Evolutionary conservation across 2,797 vertebrate genomes (phyloP).

Genomic region (Gymnoscopelus braueri): DNA sequence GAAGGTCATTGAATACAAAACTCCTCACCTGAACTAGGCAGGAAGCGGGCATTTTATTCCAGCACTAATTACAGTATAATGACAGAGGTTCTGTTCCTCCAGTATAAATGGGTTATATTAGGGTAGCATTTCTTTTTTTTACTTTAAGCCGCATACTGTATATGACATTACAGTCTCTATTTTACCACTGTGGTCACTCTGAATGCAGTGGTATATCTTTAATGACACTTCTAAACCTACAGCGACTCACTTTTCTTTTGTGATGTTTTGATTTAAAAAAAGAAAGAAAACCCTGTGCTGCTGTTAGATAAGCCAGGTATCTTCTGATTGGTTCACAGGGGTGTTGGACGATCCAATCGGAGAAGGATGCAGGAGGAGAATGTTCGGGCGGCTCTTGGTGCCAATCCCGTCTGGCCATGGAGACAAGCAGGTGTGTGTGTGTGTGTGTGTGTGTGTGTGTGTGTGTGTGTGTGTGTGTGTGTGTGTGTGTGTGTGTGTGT

Average conservation of each 20-base stretch:
- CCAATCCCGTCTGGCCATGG: slow-evolving; percentile 56
- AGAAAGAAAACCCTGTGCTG: not conserved
- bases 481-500: slow-evolving; percentile 3
- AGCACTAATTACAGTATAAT: no score
- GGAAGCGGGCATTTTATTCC: no score
- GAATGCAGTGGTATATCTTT: no score
- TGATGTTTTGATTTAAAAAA: not conserved
- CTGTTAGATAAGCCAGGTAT: not conserved
- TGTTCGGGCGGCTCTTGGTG: slow-evolving; percentile 40
- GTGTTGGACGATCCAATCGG: slow-evolving; percentile 35
- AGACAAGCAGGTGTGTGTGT: slow-evolving; percentile 68
- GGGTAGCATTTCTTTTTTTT: no score
- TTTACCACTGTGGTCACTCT: no score
- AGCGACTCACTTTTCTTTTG: not conserved
- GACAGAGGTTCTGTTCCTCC: no score
- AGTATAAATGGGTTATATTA: no score
- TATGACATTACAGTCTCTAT: no score
- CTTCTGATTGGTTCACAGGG: slow-evolving; percentile 36
- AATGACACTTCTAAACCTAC: no score
- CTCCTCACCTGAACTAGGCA: no score
- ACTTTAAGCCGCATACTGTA: no score
- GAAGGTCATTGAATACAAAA: no score
- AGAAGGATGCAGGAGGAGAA: slow-evolving; percentile 41
- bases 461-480: slow-evolving; percentile 3
- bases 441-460: slow-evolving; percentile 5